Evolutionary conservation across 2,797 vertebrate species (phyloP).

Genomic region (Gymnopithys bicolor): DNA sequence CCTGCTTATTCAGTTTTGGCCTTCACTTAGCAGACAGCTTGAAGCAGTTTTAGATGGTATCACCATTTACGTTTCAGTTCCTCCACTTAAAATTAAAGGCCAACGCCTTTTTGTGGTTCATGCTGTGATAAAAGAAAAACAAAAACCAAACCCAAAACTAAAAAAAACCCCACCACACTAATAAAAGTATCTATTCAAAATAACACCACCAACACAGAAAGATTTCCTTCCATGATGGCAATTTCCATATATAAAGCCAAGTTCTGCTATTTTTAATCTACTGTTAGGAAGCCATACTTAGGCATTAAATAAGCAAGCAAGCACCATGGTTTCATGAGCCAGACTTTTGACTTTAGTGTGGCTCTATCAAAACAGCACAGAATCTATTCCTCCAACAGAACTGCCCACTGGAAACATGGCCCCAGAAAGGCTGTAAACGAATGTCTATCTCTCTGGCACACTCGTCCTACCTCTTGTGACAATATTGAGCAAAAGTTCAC

Average conservation of each 20-base stretch:
- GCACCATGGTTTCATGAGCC: neutral
- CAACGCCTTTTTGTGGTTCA: neutral
- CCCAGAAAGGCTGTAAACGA: neutral
- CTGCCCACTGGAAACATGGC: neutral
- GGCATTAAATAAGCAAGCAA: neutral
- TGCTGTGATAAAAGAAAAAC: neutral
- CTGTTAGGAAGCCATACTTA: neutral
- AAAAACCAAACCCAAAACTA: neutral
- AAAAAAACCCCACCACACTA: neutral
- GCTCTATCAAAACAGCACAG: neutral
- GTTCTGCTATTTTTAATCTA: constrained; percentile 49
- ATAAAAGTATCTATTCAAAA: constrained; percentile 1
- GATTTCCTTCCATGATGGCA: neutral
- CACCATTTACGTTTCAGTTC: neutral
- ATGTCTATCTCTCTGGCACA: neutral
- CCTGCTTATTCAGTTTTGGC: neutral
- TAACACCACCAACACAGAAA: neutral
- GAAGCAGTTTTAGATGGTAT: constrained; percentile 27
- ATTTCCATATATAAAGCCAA: constrained; percentile 33
- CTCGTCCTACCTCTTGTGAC: neutral
- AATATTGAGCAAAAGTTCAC: neutral
- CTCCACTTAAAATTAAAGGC: neutral
- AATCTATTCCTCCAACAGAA: neutral
- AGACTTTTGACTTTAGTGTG: neutral
- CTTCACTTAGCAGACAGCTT: constrained; percentile 1